Percentiles rank a stretch among this genome's conserved stretches.
Evolutionary conservation across 2,888 invertebrate species (phyloP).

Genomic region (Zygothrica quintamaculata): DNA sequence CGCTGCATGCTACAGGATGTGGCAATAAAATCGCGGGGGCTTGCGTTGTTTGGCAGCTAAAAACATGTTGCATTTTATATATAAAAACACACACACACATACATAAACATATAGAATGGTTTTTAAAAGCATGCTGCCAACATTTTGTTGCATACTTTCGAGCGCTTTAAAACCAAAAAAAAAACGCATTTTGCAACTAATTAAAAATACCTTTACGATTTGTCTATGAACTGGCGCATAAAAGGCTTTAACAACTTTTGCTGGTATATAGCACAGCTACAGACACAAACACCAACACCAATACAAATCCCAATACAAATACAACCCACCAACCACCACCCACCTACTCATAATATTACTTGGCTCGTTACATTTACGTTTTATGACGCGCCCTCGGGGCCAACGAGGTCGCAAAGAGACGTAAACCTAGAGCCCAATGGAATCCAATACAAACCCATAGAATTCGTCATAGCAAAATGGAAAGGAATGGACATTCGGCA

Average conservation of each 20-base stretch:
- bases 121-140: conserved; percentile 30
- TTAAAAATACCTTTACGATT: conserved; percentile 69
- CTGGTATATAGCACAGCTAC: not conserved
- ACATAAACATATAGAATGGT: conserved; percentile 10
- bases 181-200: conserved; percentile 60
- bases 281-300: too few relatives aligned
- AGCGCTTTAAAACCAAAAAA: conserved; percentile 44
- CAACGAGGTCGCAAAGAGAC: conserved; percentile 20
- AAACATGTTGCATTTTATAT: conserved; percentile 69
- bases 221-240: conserved; percentile 40
- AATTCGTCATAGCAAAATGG: conserved; percentile 42
- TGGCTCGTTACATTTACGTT: conserved; percentile 74
- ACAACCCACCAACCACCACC: not conserved
- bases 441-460: conserved; percentile 14
- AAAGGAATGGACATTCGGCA: conserved; percentile 37
- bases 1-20: conserved; percentile 21
- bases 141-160: conserved; percentile 15
- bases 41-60: conserved; percentile 23
- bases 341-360: conserved; percentile 40
- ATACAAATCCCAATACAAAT: too few relatives aligned
- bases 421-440: conserved; percentile 36
- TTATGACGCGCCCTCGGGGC: conserved; percentile 66
- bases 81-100: conserved; percentile 15
- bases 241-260: conserved; percentile 64
- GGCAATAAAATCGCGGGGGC: conserved; percentile 60